Conservation (phyloP, 2,113 vertebrate species). For the Gila orcuttii region DNA sequence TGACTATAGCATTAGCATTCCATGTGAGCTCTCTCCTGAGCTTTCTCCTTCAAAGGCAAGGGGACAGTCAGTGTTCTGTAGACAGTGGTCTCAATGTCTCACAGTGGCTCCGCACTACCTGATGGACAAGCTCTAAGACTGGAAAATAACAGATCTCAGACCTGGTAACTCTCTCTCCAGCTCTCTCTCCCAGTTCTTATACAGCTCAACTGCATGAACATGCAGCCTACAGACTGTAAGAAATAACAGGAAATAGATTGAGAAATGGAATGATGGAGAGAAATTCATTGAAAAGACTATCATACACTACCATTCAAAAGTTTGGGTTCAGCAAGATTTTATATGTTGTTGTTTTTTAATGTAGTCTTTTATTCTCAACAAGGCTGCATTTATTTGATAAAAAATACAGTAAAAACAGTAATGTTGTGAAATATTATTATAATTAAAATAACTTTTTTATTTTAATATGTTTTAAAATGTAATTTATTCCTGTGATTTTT, state of each 20-base stretch:
- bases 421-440: no score
- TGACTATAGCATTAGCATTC: slow-evolving; percentile 45
- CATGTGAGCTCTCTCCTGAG: slow-evolving; percentile 7
- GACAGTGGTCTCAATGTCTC: slow-evolving; percentile 34
- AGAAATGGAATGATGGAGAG: neutral
- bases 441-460: no score
- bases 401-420: no score
- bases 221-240: no score
- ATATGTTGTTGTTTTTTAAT: no score
- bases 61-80: slow-evolving; percentile 32
- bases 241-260: neutral
- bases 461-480: no score
- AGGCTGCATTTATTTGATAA: no score
- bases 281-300: neutral
- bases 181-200: neutral
- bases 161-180: neutral
- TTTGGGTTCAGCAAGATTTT: neutral
- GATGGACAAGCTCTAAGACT: slow-evolving; percentile 33
- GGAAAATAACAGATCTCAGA: slow-evolving; percentile 3
- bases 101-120: slow-evolving; percentile 40
- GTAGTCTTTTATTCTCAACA: no score
- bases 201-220: neutral
- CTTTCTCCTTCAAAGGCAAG: slow-evolving; percentile 38
- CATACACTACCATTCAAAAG: neutral
- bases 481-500: no score